A percentile compares a stretch with the other conserved stretches of the same genome.
phyloP scores from a whole-genome alignment of 1,140 invertebrate species.

The Achroia grisella region DNA sequence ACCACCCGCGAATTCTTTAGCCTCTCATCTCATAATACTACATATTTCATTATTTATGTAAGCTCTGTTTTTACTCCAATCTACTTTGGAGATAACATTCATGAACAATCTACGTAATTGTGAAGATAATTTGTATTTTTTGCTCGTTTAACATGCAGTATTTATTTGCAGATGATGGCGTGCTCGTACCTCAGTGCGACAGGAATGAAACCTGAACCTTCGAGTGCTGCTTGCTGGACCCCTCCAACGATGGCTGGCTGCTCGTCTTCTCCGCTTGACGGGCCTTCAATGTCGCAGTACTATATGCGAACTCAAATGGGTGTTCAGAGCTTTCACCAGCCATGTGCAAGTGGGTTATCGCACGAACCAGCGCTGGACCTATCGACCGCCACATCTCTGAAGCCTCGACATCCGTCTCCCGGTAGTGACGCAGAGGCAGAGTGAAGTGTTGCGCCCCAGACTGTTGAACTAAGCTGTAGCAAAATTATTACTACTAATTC shows the following conservation, averaged over 20 bases:
- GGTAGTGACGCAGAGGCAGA: conserved; percentile 39
- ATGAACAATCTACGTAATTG: conserved; percentile 40
- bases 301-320: conserved; percentile 1
- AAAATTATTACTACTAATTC: conserved; percentile 36
- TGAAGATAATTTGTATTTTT: conserved; percentile 17
- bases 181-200: conserved; percentile 58
- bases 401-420: conserved; percentile 25
- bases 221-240: conserved; percentile 43
- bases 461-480: conserved; percentile 27
- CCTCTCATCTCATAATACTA: conserved; percentile 69
- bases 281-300: neutral
- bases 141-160: conserved; percentile 9
- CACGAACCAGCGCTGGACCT: conserved; percentile 53
- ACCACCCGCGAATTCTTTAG: conserved; percentile 63
- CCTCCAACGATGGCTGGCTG: conserved; percentile 21
- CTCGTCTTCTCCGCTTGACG: conserved; percentile 15
- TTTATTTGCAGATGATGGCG: conserved; percentile 65
- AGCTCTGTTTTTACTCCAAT: conserved; percentile 61
- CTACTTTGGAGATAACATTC: conserved; percentile 62
- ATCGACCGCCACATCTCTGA: conserved; percentile 27
- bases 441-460: conserved; percentile 63
- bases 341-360: neutral
- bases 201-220: conserved; percentile 29
- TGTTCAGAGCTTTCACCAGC: neutral
- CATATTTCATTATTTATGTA: conserved; percentile 73